Evolutionary conservation across 2,113 vertebrate species (phyloP), one percentile per base, ranked within the genome.

Genomic region (Gymnarchus niloticus): DNA sequence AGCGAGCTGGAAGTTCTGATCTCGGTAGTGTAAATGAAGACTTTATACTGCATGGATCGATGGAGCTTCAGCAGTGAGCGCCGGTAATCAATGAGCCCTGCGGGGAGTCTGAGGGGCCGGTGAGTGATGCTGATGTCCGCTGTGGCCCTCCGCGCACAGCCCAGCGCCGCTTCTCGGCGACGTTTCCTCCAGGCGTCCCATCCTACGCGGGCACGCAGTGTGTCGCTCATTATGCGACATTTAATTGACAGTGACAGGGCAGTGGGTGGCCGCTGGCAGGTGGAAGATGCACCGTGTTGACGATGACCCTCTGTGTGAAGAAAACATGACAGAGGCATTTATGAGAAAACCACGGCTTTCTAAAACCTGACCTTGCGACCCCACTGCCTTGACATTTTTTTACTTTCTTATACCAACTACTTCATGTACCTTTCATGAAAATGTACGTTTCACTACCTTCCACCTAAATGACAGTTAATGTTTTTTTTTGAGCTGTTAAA

Each of bases 1-100:
- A 80, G 86, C 86, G 89, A 90, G 89, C 83, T 92, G 88, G 89
- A 91, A 91, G 92, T 85, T 86, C 78, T 86, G 81, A 89, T 92
- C 92, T 93, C 90, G 90, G 87, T 90, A 92, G 90, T 90, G 91
- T 90, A 94, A 94, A 94, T 94, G 91, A 94, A 94, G 92, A 94
- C 93, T 93, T 94, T 92, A 94, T 94, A 94, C 90, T 87, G 88
- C 92, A 93, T 93, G 94, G 94, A 95, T 93, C 91, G 92, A 93
- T 93, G 87, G 83, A 90, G 91, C 91, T 92, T 93, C 90, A 90
- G 87, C 89, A 83, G 90, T 14, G 83, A 90, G 90, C 88, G 90
- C 89, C 88, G 86, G 83, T 92, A 95, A 95, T 95, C 92, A 44
- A 95, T 94, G 91, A 86, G 82, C 19, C 83, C 88, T 54, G 84